Evolutionary conservation across 2,113 vertebrate genomes (phyloP).

Genomic region (Harpagus bidentatus): DNA sequence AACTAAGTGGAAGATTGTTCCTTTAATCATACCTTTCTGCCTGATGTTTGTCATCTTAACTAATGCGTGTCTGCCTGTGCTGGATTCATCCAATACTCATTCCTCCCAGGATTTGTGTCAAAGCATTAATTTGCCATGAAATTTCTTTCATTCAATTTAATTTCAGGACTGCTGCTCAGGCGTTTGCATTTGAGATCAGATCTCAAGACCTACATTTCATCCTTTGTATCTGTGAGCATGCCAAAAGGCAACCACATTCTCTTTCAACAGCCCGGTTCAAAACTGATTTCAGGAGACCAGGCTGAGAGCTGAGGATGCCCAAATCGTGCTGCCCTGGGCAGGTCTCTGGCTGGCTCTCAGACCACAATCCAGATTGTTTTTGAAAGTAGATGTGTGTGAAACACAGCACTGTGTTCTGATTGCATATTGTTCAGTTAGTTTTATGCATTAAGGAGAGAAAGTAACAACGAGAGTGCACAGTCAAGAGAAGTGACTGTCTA

Average conservation of each 20-base stretch:
- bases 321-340: not conserved
- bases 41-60: conserved; percentile 23
- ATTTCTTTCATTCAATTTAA: conserved; percentile 9
- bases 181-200: not conserved
- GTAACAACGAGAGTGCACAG: not conserved
- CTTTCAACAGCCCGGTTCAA: not conserved
- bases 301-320: not conserved
- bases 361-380: not conserved
- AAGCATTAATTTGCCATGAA: not conserved
- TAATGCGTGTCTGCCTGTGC: not conserved
- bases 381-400: not conserved
- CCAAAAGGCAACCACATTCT: not conserved
- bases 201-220: not conserved
- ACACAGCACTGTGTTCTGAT: rapidly evolving
- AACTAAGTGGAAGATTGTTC: not conserved
- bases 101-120: conserved; percentile 8
- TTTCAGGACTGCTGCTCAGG: not conserved
- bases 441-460: not conserved
- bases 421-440: not conserved
- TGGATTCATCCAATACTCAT: not conserved
- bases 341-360: not conserved
- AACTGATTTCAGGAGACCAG: not conserved
- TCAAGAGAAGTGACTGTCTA: not conserved
- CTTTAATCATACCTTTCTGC: conserved; percentile 40
- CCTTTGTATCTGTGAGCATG: not conserved